These are phyloP conservation scores for Echinometra lucunter DNA, from an alignment of 53 echinoderm and acorn worm species.

Conservation along the genomic window DNA sequence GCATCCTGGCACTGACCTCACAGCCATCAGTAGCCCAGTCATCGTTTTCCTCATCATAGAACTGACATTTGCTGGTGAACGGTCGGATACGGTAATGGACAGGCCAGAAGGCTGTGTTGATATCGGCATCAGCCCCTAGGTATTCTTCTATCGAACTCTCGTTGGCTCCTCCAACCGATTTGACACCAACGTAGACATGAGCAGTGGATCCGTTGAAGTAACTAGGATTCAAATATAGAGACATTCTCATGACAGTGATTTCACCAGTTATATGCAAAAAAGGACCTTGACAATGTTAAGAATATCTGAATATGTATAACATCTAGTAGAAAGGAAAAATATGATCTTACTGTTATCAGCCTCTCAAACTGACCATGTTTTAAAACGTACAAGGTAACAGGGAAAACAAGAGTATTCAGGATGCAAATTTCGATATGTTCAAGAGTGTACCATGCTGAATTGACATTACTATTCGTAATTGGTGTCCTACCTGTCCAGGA, in stretches of 20 bases:
- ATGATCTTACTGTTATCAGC: too few relatives aligned
- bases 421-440: too few relatives aligned
- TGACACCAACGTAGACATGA: conserved; percentile 79
- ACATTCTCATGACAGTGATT: not conserved
- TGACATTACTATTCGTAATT: too few relatives aligned
- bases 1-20: conserved; percentile 69
- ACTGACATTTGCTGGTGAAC: conserved; percentile 86
- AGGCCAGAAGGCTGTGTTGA: conserved; percentile 81
- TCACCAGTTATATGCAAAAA: too few relatives aligned
- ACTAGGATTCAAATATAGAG: conserved; percentile 50
- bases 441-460: too few relatives aligned
- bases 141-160: conserved; percentile 75
- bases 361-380: too few relatives aligned
- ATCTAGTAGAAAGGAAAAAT: too few relatives aligned
- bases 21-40: conserved; percentile 85
- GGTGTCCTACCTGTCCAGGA: conserved; percentile 81
- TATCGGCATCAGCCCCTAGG: conserved; percentile 70
- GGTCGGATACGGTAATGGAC: conserved; percentile 82
- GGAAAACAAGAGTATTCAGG: too few relatives aligned
- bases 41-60: conserved; percentile 80
- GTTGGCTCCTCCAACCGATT: conserved; percentile 80
- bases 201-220: conserved; percentile 83
- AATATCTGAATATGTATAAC: too few relatives aligned
- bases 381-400: too few relatives aligned
- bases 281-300: too few relatives aligned